Conservation (phyloP, 2,888 invertebrate species). For the Lissocephala sabroskyi region DNA sequence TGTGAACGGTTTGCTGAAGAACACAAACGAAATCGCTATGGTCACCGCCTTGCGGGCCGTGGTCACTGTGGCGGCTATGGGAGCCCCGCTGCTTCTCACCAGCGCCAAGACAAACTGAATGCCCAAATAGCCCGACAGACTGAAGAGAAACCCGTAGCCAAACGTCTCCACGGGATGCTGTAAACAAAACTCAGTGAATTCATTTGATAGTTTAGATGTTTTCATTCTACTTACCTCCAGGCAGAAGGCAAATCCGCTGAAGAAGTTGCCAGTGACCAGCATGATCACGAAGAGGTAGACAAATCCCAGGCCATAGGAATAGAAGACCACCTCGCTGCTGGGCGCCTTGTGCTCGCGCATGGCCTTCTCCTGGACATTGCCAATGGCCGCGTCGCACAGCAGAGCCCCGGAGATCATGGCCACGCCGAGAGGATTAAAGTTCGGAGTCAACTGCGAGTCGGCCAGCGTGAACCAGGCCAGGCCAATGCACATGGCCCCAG, state of each 20-base stretch:
- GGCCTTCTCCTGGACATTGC: conserved; percentile 96
- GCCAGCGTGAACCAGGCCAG: conserved; percentile 92
- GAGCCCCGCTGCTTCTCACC: conserved; percentile 91
- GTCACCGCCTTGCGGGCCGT: conserved; percentile 93
- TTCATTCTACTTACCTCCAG: conserved; percentile 76
- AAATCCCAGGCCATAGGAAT: conserved; percentile 92
- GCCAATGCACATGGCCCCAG: conserved; percentile 89
- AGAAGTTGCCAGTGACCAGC: conserved; percentile 81
- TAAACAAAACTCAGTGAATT: conserved; percentile 41
- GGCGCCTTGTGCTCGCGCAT: conserved; percentile 88
- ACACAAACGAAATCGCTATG: conserved; percentile 91
- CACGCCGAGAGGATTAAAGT: conserved; percentile 81
- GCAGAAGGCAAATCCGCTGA: conserved; percentile 84
- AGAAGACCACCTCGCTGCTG: conserved; percentile 93
- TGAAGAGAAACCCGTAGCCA: conserved; percentile 88
- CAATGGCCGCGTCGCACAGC: conserved; percentile 94
- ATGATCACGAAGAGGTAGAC: conserved; percentile 85
- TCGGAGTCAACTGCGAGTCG: conserved; percentile 83
- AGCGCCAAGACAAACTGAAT: conserved; percentile 93
- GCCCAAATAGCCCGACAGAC: conserved; percentile 92
- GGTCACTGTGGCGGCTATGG: conserved; percentile 94
- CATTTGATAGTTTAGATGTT: conserved; percentile 8
- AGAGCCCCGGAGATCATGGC: conserved; percentile 87
- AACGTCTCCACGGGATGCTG: conserved; percentile 84
- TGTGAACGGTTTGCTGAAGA: conserved; percentile 95